A percentile compares a stretch with the other conserved stretches of the same genome.
phyloP scores from a whole-genome alignment of 2,888 invertebrate genomes.

The Rhodophaea formosa region DNA sequence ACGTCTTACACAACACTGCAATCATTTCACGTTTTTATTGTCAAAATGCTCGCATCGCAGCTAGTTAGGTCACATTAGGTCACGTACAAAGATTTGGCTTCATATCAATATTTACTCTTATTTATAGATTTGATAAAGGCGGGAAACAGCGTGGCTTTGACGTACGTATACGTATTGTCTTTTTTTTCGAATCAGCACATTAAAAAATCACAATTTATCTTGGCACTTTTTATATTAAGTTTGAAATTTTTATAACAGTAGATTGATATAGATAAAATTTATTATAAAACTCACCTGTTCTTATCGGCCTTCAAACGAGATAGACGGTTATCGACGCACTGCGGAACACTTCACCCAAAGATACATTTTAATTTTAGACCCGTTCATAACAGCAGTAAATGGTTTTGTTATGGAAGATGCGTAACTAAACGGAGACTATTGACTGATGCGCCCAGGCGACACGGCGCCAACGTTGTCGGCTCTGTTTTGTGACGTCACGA shows the following conservation, averaged over 20 bases:
- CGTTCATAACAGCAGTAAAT: background rate
- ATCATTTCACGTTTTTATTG: background rate
- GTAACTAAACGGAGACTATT: background rate
- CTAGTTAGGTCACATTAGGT: background rate
- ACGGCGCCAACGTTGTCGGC: background rate
- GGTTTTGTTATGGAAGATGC: background rate
- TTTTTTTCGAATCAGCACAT: too few species aligned
- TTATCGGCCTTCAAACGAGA: background rate
- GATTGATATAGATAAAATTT: background rate
- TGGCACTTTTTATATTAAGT: too few species aligned
- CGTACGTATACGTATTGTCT: background rate
- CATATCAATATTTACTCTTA: background rate
- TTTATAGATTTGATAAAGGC: background rate
- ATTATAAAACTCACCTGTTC: slow-evolving; percentile 1
- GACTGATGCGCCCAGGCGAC: background rate
- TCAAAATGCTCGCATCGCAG: background rate
- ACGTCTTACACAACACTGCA: background rate
- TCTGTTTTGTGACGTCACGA: background rate
- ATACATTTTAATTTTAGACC: slow-evolving; percentile 2
- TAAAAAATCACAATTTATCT: too few species aligned
- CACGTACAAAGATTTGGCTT: background rate
- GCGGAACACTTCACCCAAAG: background rate
- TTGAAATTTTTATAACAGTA: too few species aligned
- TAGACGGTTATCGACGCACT: background rate
- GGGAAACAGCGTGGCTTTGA: background rate